Percentiles rank a stretch among this genome's conserved stretches.
These are phyloP conservation scores for Argyrosomus japonicus DNA, from an alignment of 2,113 vertebrate species.

Conservation along the genomic window DNA sequence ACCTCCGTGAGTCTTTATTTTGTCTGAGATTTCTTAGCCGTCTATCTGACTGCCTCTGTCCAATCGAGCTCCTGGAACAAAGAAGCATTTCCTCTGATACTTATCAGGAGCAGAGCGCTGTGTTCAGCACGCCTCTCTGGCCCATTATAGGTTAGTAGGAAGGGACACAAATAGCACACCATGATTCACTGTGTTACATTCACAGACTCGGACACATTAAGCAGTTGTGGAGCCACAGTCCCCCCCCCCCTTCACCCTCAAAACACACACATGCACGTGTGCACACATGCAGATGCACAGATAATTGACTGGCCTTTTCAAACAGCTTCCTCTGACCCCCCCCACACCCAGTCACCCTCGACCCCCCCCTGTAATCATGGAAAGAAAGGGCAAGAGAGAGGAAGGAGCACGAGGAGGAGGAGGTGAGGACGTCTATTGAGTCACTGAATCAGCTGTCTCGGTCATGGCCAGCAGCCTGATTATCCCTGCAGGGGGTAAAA, in stretches of 20 bases:
- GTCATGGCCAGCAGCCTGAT: constrained; percentile 69
- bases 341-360: background rate
- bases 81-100: constrained; percentile 74
- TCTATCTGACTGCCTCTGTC: constrained; percentile 55
- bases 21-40: constrained; percentile 60
- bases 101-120: constrained; percentile 66
- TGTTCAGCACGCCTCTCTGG: constrained; percentile 67
- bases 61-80: constrained; percentile 66
- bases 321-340: constrained; percentile 57
- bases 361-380: constrained; percentile 48
- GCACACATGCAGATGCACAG: constrained; percentile 67
- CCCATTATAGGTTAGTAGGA: constrained; percentile 75
- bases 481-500: constrained; percentile 64
- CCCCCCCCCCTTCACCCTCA: background rate
- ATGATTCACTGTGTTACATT: constrained; percentile 65
- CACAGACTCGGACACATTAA: constrained; percentile 59
- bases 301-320: constrained; percentile 66
- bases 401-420: constrained; percentile 44
- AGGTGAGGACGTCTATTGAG: constrained; percentile 52
- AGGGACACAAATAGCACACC: constrained; percentile 77
- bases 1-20: constrained; percentile 54
- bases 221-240: constrained; percentile 52
- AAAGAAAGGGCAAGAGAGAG: constrained; percentile 59
- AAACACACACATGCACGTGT: constrained; percentile 31
- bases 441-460: constrained; percentile 71